Evolutionary conservation across 2,797 vertebrate genomes (phyloP), one percentile per base, ranked within the genome.

Genomic region (Poecilia picta): DNA sequence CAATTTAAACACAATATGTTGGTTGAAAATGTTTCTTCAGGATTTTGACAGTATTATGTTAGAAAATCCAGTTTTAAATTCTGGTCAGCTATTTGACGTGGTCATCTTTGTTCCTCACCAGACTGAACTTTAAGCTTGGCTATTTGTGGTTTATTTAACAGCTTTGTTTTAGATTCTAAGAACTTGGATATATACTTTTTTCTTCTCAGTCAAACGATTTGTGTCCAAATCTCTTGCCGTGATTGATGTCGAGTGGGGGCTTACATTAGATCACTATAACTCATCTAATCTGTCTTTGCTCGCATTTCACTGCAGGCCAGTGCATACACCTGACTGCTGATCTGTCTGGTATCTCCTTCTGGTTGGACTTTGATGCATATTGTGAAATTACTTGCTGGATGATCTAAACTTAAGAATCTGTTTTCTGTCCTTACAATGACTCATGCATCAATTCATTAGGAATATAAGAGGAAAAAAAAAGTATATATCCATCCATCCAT

Each of bases 191-290:
- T 1, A 23, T 39, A 51, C 2, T 77, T 59, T 43, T 64, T 53
- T 43, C n/a, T 71, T 33, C n/a, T 43, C 66, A 31, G 31, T 79
- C 68, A 73, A 36, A 76, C 55, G 6, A 25, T 75, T 47, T 31
- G 46, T 68, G 49, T 75, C 15, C 15, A 41, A 55, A 45, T 78
- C 75, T 82, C 25, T 8, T 25, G 68, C 43, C 5, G 51, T 85
- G 82, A 87, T 82, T 57, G 68, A 88, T 83, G 78, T 68, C 36
- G 31, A 66, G 43, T 25, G 25, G 74, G 77, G 76, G 74, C 53
- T 77, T 76, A 84, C 70, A 39, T 1, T 55, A 59, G 68, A 15
- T 25, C 43, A 13, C 76, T 28, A 72, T 81, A 80, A 85, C 73
- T 85, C 85, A 84, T 72, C 74, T 10, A 7, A 53, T 75, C 47